These are phyloP conservation scores for Globodera ellingtonae DNA, from an alignment of 1,140 invertebrate genomes.

Conservation along the genomic window DNA sequence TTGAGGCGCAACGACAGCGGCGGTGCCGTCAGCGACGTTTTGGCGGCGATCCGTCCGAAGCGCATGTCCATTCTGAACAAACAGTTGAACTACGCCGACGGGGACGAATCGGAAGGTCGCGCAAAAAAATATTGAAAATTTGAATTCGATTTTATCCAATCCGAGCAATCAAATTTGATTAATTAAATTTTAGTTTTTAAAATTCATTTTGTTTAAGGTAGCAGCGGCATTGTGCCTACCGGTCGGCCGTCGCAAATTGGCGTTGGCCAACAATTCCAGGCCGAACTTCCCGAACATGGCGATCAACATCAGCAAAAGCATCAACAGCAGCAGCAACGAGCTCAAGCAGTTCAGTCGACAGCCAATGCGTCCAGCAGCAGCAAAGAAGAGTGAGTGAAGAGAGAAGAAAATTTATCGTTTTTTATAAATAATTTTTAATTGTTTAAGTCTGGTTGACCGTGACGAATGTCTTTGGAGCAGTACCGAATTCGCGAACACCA, in stretches of 20 bases:
- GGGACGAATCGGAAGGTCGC: neutral
- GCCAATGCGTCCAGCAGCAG: neutral
- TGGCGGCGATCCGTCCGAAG: neutral
- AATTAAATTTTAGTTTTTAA: neutral
- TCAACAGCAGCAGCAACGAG: no score
- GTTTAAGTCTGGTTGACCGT: neutral
- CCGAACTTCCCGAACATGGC: neutral
- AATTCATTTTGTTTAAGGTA: neutral
- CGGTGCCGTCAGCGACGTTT: neutral
- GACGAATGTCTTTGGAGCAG: constrained; percentile 6
- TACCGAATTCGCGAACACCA: neutral
- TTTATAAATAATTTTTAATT: neutral
- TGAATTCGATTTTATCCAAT: neutral
- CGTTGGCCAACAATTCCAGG: neutral
- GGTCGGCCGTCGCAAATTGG: neutral
- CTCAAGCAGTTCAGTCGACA: neutral
- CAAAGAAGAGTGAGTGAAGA: no score
- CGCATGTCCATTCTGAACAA: constrained; percentile 1
- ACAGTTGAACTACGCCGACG: neutral
- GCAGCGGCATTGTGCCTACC: neutral
- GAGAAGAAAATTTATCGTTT: no score
- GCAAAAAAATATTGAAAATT: no score
- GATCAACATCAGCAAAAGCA: no score
- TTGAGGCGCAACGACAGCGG: neutral
- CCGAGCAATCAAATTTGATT: neutral